These are phyloP conservation scores for Eulithis prunata DNA, from an alignment of 2,888 invertebrate genomes.

Conservation along the genomic window DNA sequence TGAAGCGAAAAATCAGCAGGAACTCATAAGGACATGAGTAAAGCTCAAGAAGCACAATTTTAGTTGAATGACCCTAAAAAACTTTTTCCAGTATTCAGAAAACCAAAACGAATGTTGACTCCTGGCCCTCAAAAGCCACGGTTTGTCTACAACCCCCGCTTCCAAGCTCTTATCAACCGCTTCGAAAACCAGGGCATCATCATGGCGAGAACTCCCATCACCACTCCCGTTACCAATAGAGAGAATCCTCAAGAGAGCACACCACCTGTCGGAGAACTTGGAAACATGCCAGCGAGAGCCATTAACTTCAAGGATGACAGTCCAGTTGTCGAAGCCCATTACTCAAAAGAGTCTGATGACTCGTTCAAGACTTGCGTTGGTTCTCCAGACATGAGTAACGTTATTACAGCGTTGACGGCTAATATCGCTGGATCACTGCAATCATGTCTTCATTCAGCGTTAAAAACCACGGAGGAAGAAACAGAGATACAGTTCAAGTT, in stretches of 20 bases:
- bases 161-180: slow-evolving; percentile 76
- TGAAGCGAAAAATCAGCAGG: too few relatives aligned
- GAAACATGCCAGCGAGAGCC: slow-evolving; percentile 69
- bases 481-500: slow-evolving; percentile 81
- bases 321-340: slow-evolving; percentile 60
- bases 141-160: slow-evolving; percentile 69
- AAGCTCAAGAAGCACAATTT: too few relatives aligned
- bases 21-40: too few relatives aligned
- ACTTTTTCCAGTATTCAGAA: slow-evolving; percentile 65
- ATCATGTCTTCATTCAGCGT: slow-evolving; percentile 66
- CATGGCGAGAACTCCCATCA: slow-evolving; percentile 65
- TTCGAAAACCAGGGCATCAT: slow-evolving; percentile 70
- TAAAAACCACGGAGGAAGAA: slow-evolving; percentile 69
- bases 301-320: slow-evolving; percentile 80
- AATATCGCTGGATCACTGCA: slow-evolving; percentile 74
- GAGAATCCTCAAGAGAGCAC: slow-evolving; percentile 66
- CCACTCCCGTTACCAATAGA: slow-evolving; percentile 58
- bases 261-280: slow-evolving; percentile 66
- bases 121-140: slow-evolving; percentile 74
- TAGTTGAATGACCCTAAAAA: not conserved
- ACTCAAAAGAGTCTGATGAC: slow-evolving; percentile 69
- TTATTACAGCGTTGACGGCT: slow-evolving; percentile 67
- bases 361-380: slow-evolving; percentile 70
- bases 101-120: slow-evolving; percentile 77
- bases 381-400: slow-evolving; percentile 62